These are phyloP conservation scores for Eudasyphora cyanicolor DNA, from an alignment of 2,888 invertebrate genomes.

Conservation along the genomic window DNA sequence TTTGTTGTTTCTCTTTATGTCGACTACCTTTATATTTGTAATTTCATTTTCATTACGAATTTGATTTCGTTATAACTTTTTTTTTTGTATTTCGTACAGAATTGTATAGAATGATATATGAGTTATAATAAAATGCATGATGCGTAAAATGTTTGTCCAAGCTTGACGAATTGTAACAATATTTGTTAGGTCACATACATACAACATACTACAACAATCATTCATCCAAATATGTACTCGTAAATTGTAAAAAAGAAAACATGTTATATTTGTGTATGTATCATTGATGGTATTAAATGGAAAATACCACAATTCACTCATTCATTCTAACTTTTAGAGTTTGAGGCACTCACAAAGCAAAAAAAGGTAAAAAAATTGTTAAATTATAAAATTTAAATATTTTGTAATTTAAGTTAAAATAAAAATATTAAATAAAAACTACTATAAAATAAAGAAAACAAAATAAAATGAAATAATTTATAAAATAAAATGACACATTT, in stretches of 20 bases:
- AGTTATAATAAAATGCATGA: constrained; percentile 74
- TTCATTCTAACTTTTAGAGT: not conserved
- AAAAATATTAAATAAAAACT: too few relatives aligned
- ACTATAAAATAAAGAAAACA: too few relatives aligned
- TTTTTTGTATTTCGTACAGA: constrained; percentile 19
- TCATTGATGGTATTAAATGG: not conserved
- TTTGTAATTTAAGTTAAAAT: too few relatives aligned
- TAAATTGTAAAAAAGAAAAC: too few relatives aligned
- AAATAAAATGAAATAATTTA: too few relatives aligned
- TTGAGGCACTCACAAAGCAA: not conserved
- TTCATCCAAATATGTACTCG: constrained; percentile 4
- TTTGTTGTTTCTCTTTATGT: not conserved
- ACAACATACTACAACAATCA: not conserved
- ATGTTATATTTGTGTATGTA: not conserved
- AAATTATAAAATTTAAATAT: too few relatives aligned
- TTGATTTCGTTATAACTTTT: not conserved
- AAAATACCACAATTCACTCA: constrained; percentile 8
- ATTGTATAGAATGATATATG: not conserved
- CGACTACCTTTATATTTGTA: not conserved
- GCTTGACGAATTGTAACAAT: constrained; percentile 71
- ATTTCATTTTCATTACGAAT: constrained; percentile 9
- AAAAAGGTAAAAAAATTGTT: too few relatives aligned
- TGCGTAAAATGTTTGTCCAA: constrained; percentile 79
- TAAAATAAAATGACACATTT: too few relatives aligned
- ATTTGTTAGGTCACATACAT: constrained; percentile 41